phyloP scores from a whole-genome alignment of 1,140 invertebrate genomes.

The Pseudachorutes palmiensis region DNA sequence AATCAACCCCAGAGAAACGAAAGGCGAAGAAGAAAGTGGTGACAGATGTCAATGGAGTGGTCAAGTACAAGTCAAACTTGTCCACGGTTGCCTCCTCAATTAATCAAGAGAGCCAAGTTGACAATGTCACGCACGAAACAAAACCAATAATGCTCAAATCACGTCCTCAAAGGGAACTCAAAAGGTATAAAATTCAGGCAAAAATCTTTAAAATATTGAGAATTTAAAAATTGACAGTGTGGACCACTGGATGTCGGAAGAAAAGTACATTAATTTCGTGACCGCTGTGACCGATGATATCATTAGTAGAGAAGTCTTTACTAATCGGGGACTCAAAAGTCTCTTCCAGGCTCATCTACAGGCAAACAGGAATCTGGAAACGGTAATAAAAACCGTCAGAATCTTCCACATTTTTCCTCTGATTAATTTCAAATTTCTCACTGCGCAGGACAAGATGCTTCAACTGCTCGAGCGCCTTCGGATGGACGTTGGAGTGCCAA shows the following conservation, averaged over 20 bases:
- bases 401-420: background rate
- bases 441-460: slow-evolving; percentile 29
- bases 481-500: slow-evolving; percentile 36
- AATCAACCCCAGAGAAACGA: slow-evolving; percentile 36
- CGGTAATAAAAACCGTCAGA: background rate
- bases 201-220: too few species aligned
- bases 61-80: slow-evolving; percentile 29
- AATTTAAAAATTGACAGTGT: too few species aligned
- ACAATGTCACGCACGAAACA: background rate
- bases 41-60: slow-evolving; percentile 4
- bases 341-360: slow-evolving; percentile 45
- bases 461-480: slow-evolving; percentile 27
- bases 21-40: slow-evolving; percentile 12
- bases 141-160: background rate
- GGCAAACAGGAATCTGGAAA: slow-evolving; percentile 38
- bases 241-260: slow-evolving; percentile 37
- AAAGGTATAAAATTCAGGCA: background rate
- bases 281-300: slow-evolving; percentile 50
- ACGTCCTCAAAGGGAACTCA: background rate
- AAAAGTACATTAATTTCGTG: slow-evolving; percentile 46
- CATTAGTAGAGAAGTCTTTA: slow-evolving; percentile 46
- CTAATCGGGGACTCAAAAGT: slow-evolving; percentile 45
- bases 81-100: slow-evolving; percentile 31
- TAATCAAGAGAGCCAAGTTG: slow-evolving; percentile 24
- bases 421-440: background rate